Evolutionary conservation across 2,797 vertebrate species (phyloP).

Genomic region (Rachycentron canadum): DNA sequence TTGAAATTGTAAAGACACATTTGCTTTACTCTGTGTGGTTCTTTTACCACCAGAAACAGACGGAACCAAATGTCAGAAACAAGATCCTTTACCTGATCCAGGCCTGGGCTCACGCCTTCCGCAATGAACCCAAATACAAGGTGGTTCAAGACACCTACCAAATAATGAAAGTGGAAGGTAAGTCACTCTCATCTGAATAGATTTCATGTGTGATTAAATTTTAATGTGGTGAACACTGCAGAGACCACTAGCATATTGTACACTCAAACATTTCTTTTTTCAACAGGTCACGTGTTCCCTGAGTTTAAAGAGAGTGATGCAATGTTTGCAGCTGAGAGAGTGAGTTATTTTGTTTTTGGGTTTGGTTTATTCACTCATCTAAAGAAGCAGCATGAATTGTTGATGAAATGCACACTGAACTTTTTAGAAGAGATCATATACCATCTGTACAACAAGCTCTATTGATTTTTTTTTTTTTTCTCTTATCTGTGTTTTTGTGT

Average conservation of each 20-base stretch:
- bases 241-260: neutral
- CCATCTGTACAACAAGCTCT: neutral
- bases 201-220: neutral
- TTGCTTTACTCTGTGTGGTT: conserved; percentile 23
- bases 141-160: conserved; percentile 99
- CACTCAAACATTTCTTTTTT: conserved; percentile 5
- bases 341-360: conserved; percentile 80
- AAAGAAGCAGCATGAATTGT: too few relatives aligned
- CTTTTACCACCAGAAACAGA: conserved; percentile 86
- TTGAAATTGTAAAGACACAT: neutral
- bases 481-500: neutral
- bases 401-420: neutral
- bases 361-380: too few relatives aligned
- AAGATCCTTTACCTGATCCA: conserved; percentile 98
- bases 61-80: conserved; percentile 94
- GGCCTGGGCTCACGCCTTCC: conserved; percentile 97
- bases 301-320: conserved; percentile 99
- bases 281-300: conserved; percentile 93
- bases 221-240: neutral
- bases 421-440: neutral
- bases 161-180: conserved; percentile 99
- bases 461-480: neutral
- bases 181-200: conserved; percentile 39
- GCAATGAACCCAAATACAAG: conserved; percentile 99
- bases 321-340: conserved; percentile 97